Base-by-base conservation (phyloP, 2,888 invertebrate species). In the Dolomedes plantarius region DNA sequence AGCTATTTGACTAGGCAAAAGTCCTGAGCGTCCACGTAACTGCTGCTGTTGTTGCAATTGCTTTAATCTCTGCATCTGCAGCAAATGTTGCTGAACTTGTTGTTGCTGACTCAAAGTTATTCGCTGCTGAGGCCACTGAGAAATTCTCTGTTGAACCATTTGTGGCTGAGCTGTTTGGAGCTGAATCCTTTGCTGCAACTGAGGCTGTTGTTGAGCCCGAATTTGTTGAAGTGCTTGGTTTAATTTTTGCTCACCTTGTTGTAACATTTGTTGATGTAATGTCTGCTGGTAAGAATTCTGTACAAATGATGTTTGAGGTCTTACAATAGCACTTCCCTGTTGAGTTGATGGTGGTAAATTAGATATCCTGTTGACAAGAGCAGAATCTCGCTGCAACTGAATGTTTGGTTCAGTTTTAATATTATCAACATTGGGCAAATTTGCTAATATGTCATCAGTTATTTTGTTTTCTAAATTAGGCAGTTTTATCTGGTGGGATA, bases 231-330 rank as follows among this genome's bases (percentile, higher is more conserved):
- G 72, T 11, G 86, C 65, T 62, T 86, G 81, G 64, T 68, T 68
- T 64, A 86, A 31, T 50, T 88, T 87, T 81, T 80, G 72, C 62
- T 80, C 77, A 16, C 72, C 69, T 36, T 82, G 78, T 31, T 81
- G 88, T 23, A 86, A 64, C 64, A 81, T 75, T 56, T 88, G 88
- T 36, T 88, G 87, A 36, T 88, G 87, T 28, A 86, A 69, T n/a
- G 27, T 50, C 32, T 87, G 88, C 36, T 78, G 87, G 31, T 88
- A 72, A 69, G 64, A 36, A 67, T 65, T 76, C 23, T 69, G 67
- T 28, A 72, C 16, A 56, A 68, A 69, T 19, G 77, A 41, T 36
- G 76, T 50, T 64, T 69, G 67, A 68, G 56, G 73, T 74, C 77
- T 72, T 7, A n/a, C 27, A 64, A 36, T 7, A n/a, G 65, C 11